These are phyloP conservation scores for Labrus mixtus DNA, from an alignment of 2,113 vertebrate genomes.

Conservation along the genomic window DNA sequence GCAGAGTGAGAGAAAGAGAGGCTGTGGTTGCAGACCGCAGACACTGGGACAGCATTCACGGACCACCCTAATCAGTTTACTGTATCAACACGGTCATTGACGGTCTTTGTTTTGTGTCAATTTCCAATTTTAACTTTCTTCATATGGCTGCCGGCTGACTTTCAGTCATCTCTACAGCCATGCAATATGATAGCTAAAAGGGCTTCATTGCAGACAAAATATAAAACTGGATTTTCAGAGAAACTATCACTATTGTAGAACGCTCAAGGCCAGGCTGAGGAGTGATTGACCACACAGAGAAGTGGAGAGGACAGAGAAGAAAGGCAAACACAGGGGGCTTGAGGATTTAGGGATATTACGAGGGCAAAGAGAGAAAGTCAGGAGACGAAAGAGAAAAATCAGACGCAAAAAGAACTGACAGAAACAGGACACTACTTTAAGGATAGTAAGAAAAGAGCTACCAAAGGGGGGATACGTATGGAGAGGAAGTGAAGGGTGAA, in stretches of 20 bases:
- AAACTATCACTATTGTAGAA: conserved; percentile 33
- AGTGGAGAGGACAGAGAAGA: conserved; percentile 20
- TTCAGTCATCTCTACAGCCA: conserved; percentile 36
- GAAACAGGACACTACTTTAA: conserved; percentile 13
- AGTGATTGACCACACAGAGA: conserved; percentile 10
- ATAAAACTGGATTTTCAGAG: conserved; percentile 48
- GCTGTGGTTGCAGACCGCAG: conserved; percentile 58
- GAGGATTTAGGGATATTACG: conserved; percentile 19
- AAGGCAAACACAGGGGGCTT: conserved; percentile 19
- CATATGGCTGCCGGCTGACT: conserved; percentile 7
- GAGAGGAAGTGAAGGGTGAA: neutral
- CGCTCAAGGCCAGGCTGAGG: conserved; percentile 30
- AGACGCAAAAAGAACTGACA: conserved; percentile 2
- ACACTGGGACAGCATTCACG: conserved; percentile 43
- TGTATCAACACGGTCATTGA: conserved; percentile 58
- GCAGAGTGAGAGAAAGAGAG: conserved; percentile 61
- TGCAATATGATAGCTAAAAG: conserved; percentile 20
- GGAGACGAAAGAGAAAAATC: conserved; percentile 14
- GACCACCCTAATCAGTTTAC: conserved; percentile 47
- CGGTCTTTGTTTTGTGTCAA: conserved; percentile 41
- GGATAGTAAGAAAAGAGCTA: neutral
- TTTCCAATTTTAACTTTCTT: conserved; percentile 48
- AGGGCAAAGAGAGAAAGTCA: conserved; percentile 25
- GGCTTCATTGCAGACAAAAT: conserved; percentile 28
- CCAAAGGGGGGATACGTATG: conserved; percentile 17